Base-by-base conservation (phyloP, 2,113 vertebrate species). In the Petrocephalus zakoni region DNA sequence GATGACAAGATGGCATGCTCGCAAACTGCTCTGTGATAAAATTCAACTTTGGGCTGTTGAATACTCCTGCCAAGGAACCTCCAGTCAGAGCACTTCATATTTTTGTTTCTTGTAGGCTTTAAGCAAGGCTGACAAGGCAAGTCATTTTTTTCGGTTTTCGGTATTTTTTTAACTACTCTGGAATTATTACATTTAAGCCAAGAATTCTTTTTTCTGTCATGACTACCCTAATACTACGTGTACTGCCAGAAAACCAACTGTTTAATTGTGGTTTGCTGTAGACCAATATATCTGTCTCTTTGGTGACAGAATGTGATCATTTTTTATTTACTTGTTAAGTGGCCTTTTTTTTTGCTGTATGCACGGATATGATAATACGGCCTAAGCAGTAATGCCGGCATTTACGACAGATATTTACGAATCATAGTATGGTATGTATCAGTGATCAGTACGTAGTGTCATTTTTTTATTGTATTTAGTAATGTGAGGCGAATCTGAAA, bases 251-350 rank as follows among this genome's bases (percentile, higher is more conserved):
- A 85, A 53, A 85, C 13, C 4, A 85, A 53, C 51, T 55, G 51
- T 37, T 83, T 83, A 83, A 83, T 83, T 83, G 81, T 53, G 46
- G 51, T 53, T 49, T 85, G 83, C 51, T 34, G 49, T 85, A 29
- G 83, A 85, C 51, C 55, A 85, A 85, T 83, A 85, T 53, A n/a
- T 49, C 81, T 85, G 52, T 42, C 6, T 86, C 52, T 42, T 37
- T 86, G 46, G 25, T 55, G 51, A 85, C 83, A 85, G 25, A 85
- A 25, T 17, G 49, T 85, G 51, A 85, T 47, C 46, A 47, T 85
- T 85, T 55, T 46, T 17, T 85, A 47, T 86, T 86, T 34, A 19
- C 51, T 86, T 86, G 29, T 86, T 55, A 85, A 9, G 21, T 52
- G 82, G 25, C 49, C 3, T 49, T 83, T 49, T 83, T 82, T 78